Evolutionary conservation across 2,797 vertebrate genomes (phyloP).

Genomic region (Menidia menidia): DNA sequence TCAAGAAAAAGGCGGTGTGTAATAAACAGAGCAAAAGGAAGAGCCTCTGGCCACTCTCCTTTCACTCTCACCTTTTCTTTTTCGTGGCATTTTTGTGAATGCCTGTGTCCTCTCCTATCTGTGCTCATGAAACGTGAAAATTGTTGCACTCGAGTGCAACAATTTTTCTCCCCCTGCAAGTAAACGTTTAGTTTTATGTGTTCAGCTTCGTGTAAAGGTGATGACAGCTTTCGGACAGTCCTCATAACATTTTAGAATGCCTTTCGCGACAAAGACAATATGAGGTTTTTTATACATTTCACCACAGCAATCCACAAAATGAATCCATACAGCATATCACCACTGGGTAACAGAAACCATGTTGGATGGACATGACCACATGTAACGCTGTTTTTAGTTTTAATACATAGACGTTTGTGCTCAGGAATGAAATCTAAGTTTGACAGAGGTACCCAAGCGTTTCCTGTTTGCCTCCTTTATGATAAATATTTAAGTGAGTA

Average conservation of each 20-base stretch:
- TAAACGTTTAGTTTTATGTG: slow-evolving; percentile 7
- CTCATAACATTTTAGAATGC: not conserved
- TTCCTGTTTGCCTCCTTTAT: not conserved
- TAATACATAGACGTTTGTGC: not conserved
- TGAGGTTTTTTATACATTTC: no score
- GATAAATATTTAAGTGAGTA: not conserved
- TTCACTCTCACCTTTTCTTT: slow-evolving; percentile 53
- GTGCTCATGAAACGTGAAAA: slow-evolving; percentile 21
- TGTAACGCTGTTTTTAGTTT: not conserved
- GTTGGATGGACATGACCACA: not conserved
- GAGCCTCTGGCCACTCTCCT: slow-evolving; percentile 49
- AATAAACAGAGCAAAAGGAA: slow-evolving; percentile 77
- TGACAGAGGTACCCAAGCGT: not conserved
- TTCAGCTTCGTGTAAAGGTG: not conserved
- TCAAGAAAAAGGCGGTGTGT: slow-evolving; percentile 99
- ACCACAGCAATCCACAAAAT: slow-evolving; percentile 5
- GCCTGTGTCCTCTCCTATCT: slow-evolving; percentile 37
- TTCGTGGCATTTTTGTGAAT: slow-evolving; percentile 44
- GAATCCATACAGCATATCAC: slow-evolving; percentile 6
- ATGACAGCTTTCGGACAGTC: not conserved
- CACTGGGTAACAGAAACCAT: slow-evolving; percentile 4
- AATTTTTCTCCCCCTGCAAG: slow-evolving; percentile 1
- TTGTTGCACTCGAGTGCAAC: slow-evolving; percentile 26
- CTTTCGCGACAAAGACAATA: not conserved
- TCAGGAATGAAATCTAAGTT: not conserved